Percentiles rank a stretch among this genome's conserved stretches.
These are phyloP conservation scores for Gonatopus flavifemur DNA, from an alignment of 1,140 invertebrate species.

Conservation along the genomic window DNA sequence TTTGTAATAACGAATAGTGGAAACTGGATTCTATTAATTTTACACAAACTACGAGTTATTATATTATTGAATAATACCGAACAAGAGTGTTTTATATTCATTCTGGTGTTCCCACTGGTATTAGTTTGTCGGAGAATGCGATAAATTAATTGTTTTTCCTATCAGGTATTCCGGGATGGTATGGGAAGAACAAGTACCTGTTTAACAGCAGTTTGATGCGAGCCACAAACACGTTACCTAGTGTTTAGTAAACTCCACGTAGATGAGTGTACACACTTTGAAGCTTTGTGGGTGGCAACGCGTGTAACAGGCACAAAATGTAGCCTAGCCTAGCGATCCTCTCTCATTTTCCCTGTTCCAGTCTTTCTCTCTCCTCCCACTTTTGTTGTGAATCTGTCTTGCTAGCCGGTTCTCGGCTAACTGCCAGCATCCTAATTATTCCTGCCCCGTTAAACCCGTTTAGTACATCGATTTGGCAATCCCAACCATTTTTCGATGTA, in stretches of 20 bases:
- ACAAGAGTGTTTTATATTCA: too few relatives aligned
- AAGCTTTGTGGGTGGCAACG: constrained; percentile 24
- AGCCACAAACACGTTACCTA: neutral
- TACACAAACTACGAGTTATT: too few relatives aligned
- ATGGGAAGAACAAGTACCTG: too few relatives aligned
- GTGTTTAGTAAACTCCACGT: neutral
- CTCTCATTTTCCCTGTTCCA: constrained; percentile 11
- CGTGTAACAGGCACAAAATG: constrained; percentile 28
- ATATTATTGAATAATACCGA: too few relatives aligned
- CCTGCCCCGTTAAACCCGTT: constrained; percentile 50
- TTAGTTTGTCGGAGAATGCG: too few relatives aligned
- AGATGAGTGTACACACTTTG: constrained; percentile 2
- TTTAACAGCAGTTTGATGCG: too few relatives aligned
- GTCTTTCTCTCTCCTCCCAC: constrained; percentile 10
- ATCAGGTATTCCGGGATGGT: too few relatives aligned
- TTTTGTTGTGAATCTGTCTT: constrained; percentile 39
- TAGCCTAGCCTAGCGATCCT: constrained; percentile 9
- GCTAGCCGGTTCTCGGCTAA: constrained; percentile 38
- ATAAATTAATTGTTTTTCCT: too few relatives aligned
- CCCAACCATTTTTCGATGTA: constrained; percentile 22
- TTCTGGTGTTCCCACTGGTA: too few relatives aligned
- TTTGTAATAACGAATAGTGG: too few relatives aligned
- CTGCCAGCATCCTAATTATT: constrained; percentile 54
- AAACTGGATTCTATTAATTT: too few relatives aligned
- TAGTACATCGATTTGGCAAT: constrained; percentile 51